Evolutionary conservation across 2,797 vertebrate genomes (phyloP).

Genomic region (Semaprochilodus insignis): DNA sequence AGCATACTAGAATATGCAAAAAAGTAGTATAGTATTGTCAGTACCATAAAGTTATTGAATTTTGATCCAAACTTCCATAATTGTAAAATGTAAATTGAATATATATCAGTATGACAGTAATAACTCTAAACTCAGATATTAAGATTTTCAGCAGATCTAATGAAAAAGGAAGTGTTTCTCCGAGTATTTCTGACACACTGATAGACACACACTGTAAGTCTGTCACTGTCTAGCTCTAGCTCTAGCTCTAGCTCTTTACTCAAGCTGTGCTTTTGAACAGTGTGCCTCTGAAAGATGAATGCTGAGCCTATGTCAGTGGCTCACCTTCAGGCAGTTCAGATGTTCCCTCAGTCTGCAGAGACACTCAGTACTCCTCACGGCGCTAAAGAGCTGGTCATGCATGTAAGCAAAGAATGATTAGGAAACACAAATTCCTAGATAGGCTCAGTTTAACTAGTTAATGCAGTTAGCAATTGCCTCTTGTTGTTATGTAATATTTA

Average conservation of each 20-base stretch:
- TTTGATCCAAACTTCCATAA: no score
- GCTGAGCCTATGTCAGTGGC: background rate
- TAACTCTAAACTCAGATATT: background rate
- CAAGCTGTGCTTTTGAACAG: background rate
- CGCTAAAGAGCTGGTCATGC: background rate
- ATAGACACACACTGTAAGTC: slow-evolving; percentile 2
- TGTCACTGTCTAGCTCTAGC: background rate
- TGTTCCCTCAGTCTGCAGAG: background rate
- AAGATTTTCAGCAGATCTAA: background rate
- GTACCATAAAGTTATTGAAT: no score
- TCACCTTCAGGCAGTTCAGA: slow-evolving; percentile 3
- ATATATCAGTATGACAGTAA: background rate
- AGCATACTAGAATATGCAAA: no score
- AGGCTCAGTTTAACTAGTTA: no score
- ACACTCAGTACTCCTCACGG: background rate
- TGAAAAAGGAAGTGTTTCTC: background rate
- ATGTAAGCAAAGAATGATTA: background rate
- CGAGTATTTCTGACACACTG: background rate
- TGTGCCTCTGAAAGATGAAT: background rate
- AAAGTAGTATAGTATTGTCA: no score
- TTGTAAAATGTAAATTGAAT: no score
- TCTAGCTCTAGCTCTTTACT: background rate
- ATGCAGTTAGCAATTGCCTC: no score
- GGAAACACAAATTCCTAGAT: background rate
- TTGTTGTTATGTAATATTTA: no score